Base-by-base conservation (phyloP, 1,140 invertebrate species). In the Chironomus striatipennis region DNA sequence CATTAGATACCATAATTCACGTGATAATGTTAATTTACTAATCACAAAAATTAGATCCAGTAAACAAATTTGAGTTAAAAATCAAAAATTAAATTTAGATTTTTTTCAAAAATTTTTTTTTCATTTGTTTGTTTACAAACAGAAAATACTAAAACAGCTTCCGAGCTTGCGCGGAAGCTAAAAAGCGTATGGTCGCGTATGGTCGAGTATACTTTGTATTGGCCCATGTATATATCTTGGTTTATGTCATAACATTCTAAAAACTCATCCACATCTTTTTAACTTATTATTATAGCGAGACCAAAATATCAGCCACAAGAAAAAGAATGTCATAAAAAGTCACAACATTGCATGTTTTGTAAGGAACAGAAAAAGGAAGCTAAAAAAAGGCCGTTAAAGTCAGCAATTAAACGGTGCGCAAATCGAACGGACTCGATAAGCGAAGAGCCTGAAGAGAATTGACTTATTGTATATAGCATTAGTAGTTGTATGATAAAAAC, bases 321-420 rank as follows among this genome's bases (percentile, higher is more conserved):
- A 18, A 17, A 18, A 70, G 65, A 70, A 12, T 18, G 20, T 10
- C 17, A 21, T 17, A 10, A 20, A 10, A 70, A 20, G 18, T 20
- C 17, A 17, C 65, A 70, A 17, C 65, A 70, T 18, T 70, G 65
- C 18, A 17, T 12, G 17, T 70, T 70, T 20, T 70, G 65, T 17
- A 18, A 70, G 65, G 65, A 70, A 70, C 17, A 70, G 18, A 21
- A 18, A 8, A 70, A 70, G 18, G 65, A 70, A 21, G 15, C n/a
- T 18, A 70, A 70, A 17, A 70, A 70, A 70, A 70, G 65, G 20
- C 65, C 65, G n/a, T 17, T 70, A 20, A 70, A 70, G 18, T 20
- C 17, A 10, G 65, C 65, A 20, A 70, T 70, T 18, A 70, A 70
- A 10, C 5, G 65, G 17, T 70, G 65, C 18, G 6, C 17, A 17